Percentiles rank a stretch among this genome's conserved stretches.
Evolutionary conservation across 2,113 vertebrate genomes (phyloP).

Genomic region (Andinoacara biseriatus): DNA sequence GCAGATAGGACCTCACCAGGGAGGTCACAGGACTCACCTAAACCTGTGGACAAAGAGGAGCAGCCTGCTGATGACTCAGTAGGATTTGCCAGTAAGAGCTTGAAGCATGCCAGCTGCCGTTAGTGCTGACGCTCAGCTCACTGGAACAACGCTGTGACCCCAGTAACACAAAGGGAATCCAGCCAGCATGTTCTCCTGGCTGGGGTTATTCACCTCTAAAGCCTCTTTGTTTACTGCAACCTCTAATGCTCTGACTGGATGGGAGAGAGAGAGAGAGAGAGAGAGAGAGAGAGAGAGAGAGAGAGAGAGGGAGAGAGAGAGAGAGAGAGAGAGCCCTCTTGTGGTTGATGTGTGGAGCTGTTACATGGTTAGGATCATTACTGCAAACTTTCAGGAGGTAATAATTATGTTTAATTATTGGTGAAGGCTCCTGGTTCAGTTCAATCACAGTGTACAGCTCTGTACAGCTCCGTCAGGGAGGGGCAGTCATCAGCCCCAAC

Average conservation of each 20-base stretch:
- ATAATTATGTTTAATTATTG: neutral
- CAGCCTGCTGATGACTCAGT: conserved; percentile 72
- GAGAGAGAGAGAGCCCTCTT: conserved; percentile 16
- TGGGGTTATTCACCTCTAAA: conserved; percentile 50
- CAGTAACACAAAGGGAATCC: conserved; percentile 61
- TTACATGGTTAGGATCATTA: neutral
- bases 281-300: neutral
- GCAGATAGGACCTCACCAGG: conserved; percentile 3
- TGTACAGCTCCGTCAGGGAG: too few species aligned
- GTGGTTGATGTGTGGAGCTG: conserved; percentile 14
- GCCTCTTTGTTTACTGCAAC: conserved; percentile 51
- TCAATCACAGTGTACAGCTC: neutral
- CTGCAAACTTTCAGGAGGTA: neutral
- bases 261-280: neutral
- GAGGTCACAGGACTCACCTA: conserved; percentile 42
- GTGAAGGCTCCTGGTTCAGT: neutral
- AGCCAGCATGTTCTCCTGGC: conserved; percentile 61
- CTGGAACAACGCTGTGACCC: conserved; percentile 61
- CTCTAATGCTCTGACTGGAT: neutral
- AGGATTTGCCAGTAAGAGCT: conserved; percentile 61
- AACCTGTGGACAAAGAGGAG: conserved; percentile 68
- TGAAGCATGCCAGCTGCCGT: conserved; percentile 57
- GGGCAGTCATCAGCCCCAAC: too few species aligned
- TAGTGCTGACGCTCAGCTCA: conserved; percentile 69
- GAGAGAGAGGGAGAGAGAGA: neutral